phyloP scores from a whole-genome alignment of 2,797 vertebrate species.

The Falco cherrug region DNA sequence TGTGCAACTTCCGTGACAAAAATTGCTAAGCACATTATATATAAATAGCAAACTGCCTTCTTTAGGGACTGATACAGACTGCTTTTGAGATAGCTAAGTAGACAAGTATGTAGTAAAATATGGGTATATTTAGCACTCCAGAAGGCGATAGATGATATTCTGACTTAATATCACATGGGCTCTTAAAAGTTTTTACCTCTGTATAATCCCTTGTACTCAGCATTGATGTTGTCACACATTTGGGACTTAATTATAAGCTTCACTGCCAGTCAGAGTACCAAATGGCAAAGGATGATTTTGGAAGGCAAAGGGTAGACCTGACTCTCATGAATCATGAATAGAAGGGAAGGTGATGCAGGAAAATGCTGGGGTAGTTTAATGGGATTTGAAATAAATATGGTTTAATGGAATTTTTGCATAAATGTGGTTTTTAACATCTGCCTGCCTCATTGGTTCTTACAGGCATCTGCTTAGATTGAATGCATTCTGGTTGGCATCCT shows the following conservation, averaged over 20 bases:
- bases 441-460: background rate
- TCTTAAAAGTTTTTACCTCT: background rate
- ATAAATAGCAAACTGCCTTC: constrained; percentile 48
- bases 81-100: constrained; percentile 3
- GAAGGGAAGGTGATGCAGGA: background rate
- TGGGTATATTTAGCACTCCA: constrained; percentile 40
- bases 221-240: background rate
- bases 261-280: background rate
- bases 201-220: background rate
- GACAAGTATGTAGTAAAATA: constrained; percentile 9
- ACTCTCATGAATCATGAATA: background rate
- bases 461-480: background rate
- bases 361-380: background rate
- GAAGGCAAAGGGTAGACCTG: background rate
- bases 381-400: background rate
- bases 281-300: background rate
- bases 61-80: constrained; percentile 19
- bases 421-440: background rate
- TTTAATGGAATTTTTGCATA: constrained; percentile 17
- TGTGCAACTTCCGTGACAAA: constrained; percentile 14
- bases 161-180: background rate
- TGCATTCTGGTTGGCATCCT: background rate
- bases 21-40: constrained; percentile 18
- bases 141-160: background rate
- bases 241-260: background rate